Evolutionary conservation across 30 jellyfish, hydroid and myxozoan species (phyloP), one percentile per base, ranked within the genome.

Genomic region (Haliclystus octoradiatus): DNA sequence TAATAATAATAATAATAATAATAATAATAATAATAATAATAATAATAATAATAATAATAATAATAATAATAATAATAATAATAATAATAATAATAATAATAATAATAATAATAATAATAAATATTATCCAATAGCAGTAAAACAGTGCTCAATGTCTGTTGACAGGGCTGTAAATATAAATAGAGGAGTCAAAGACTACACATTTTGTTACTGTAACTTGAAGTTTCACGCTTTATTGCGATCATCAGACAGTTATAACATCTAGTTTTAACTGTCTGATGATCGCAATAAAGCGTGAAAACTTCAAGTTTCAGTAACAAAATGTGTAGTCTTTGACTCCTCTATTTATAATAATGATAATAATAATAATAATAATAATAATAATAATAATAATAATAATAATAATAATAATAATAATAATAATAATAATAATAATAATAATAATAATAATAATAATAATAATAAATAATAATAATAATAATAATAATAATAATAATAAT

Each of bases 401-500:
- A 53, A 64, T 64, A 53, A 64, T 64, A 53, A 64, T 64, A 53
- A 64, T 64, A 72, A 68, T 68, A 72, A 68, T 68, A 72, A 68
- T 68, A 72, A 68, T 68, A 72, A 68, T 68, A 72, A 68, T 68
- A 72, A 68, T 68, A 72, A 68, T 68, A 72, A 68, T 68, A 72
- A 68, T 68, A 72, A 68, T 68, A 72, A 68, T 68, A 72, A 68
- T 68, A 72, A 68, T 68, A 72, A 68, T 68, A 46, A 68, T 68
- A 72, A 68, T 68, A 2, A 64, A 64, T 64, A 53, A 64, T 64
- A 53, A 64, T 1, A 53, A 64, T 64, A 2, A 64, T 64, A 53
- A 64, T 64, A 53, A 64, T 64, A 53, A 64, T 64, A 2, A 64
- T 64, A 53, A 64, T 64, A 53, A 64, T 64, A 53, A 64, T 1